phyloP scores from a whole-genome alignment of 2,888 invertebrate species.

The Yponomeuta plumbellus region DNA sequence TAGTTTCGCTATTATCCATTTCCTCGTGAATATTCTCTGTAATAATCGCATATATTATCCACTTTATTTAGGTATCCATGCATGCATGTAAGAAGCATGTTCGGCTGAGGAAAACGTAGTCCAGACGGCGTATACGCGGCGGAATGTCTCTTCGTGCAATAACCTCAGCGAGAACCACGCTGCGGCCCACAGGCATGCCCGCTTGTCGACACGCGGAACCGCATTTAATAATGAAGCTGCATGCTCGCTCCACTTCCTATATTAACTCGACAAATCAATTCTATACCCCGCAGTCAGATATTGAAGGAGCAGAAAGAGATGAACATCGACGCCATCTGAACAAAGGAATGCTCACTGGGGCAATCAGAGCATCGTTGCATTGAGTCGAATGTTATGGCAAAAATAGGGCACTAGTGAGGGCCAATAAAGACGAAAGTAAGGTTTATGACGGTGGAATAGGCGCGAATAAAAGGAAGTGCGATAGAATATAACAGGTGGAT shows the following conservation, averaged over 20 bases:
- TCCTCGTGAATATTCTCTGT: too few species aligned
- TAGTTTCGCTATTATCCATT: too few species aligned
- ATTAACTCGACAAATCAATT: conserved; percentile 6
- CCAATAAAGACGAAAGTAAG: conserved; percentile 14
- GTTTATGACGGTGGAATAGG: conserved; percentile 3
- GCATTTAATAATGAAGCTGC: background rate
- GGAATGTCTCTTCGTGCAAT: background rate
- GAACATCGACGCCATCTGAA: background rate
- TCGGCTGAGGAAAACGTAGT: too few species aligned
- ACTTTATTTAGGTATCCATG: too few species aligned
- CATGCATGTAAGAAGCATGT: too few species aligned
- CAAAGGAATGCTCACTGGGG: conserved; percentile 5
- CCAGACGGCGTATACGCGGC: too few species aligned
- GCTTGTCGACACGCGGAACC: conserved; percentile 6
- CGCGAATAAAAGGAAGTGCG: conserved; percentile 13
- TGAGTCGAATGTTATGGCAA: conserved; percentile 9
- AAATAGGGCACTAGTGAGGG: conserved; percentile 9
- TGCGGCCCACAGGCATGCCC: background rate
- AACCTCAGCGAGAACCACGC: background rate
- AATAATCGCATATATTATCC: too few species aligned
- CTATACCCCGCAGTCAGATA: background rate
- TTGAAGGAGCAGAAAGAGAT: background rate
- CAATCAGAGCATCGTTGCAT: conserved; percentile 2
- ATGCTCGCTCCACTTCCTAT: background rate
- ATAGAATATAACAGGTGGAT: conserved; percentile 15